Evolutionary conservation across 2,888 invertebrate species (phyloP), one percentile per base, ranked within the genome.

Genomic region (Ophion ventricosus): DNA sequence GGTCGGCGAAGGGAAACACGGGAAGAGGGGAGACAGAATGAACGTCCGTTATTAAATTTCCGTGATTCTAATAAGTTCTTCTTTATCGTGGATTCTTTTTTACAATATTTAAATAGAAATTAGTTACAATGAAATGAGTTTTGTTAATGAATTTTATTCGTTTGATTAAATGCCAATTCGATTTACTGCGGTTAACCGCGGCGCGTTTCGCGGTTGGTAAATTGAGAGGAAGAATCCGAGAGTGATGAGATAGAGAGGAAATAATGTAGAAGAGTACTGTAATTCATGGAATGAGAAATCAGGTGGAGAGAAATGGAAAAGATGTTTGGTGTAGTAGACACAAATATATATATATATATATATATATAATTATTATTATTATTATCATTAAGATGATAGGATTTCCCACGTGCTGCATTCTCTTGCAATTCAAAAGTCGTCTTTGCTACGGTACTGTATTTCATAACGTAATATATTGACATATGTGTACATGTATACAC

Each of bases 331-430:
- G 72, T 20, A 40, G 20, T 61, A 59, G 20, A 29, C 8, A n/a
- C 11, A n/a, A 20, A 14, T 57, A 69, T 56, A 26, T 3, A 26
- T 26, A 43, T 23, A 29, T 26, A 43, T 40, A 7, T 7, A 69
- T 77, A 35, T 29, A 43, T 43, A 11, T 49, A 14, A 11, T 49
- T 49, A 17, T 43, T 49, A 43, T 10, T 43, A 10, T 11, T 43
- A 14, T 14, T 14, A 43, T 49, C 17, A 49, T 17, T 17, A 10
- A 64, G 40, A 8, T 43, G 57, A 26, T 61, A 56, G 78, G 66
- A 84, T 78, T 84, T 81, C 84, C 74, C 81, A 84, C 84, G 81
- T 84, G 81, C 78, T 67, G 77, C 78, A 78, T 69, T 84, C 69
- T 57, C 74, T 23, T 35, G 81, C 78, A 78, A 81, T 75, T 59